Conservation (phyloP, 2,797 vertebrate genomes). For the Streptopelia turtur region DNA sequence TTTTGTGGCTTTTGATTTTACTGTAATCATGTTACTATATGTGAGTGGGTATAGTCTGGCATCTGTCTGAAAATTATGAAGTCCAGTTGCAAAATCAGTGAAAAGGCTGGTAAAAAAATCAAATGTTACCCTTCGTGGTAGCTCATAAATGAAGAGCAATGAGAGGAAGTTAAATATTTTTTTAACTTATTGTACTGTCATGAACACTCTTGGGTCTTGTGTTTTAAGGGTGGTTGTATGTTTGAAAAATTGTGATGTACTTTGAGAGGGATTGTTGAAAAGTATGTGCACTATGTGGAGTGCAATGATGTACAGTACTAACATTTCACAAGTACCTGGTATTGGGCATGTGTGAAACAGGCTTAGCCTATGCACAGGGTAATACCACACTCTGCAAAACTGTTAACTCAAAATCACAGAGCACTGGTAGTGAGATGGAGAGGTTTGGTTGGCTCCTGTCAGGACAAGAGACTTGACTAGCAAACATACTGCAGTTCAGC, state of each 20-base stretch:
- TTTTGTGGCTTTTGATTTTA: constrained; percentile 55
- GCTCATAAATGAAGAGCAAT: background rate
- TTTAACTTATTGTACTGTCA: background rate
- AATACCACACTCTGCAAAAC: background rate
- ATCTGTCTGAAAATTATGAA: background rate
- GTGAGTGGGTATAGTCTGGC: background rate
- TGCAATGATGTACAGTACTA: background rate
- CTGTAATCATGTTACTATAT: constrained; percentile 35
- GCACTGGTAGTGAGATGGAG: background rate
- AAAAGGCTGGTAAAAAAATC: background rate
- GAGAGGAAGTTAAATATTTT: background rate
- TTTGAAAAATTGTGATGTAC: constrained; percentile 3
- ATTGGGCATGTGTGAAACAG: background rate
- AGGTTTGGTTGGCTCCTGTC: background rate
- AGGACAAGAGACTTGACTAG: background rate
- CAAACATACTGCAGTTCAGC: background rate
- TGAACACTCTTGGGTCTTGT: background rate
- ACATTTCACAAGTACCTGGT: background rate
- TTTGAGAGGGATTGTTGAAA: background rate
- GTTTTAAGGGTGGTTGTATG: background rate
- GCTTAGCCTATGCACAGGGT: background rate
- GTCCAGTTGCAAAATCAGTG: background rate
- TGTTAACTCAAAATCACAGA: background rate
- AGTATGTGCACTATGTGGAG: background rate
- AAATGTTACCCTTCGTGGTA: background rate